phyloP scores from a whole-genome alignment of 2,113 vertebrate genomes.

The Bambusicola thoracicus region DNA sequence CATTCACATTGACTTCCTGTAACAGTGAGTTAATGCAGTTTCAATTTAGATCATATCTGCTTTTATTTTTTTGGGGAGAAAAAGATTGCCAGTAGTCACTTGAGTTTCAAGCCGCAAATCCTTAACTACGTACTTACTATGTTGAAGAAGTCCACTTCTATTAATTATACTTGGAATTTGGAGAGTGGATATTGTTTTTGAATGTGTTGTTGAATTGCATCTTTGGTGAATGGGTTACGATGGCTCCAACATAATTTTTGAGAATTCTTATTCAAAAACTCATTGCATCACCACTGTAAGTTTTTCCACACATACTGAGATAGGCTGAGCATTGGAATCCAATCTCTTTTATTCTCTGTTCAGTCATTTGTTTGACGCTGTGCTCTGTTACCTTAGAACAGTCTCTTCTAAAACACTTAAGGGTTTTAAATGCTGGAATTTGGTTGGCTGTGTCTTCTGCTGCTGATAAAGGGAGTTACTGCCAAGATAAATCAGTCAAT shows the following conservation, averaged over 20 bases:
- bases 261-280: constrained; percentile 3
- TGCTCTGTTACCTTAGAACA: constrained; percentile 5
- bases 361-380: constrained; percentile 12
- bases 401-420: constrained; percentile 4
- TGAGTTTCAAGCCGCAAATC: background rate
- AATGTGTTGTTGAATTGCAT: background rate
- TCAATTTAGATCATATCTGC: background rate
- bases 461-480: background rate
- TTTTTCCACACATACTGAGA: background rate
- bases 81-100: background rate
- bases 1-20: background rate
- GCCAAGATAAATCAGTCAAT: constrained; percentile 37
- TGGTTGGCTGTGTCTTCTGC: background rate
- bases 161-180: background rate
- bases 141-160: background rate
- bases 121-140: background rate
- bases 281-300: background rate
- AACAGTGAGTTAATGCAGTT: background rate
- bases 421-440: background rate
- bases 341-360: background rate
- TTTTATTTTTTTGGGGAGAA: background rate
- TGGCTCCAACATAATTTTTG: background rate
- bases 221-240: background rate
- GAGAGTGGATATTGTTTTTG: background rate
- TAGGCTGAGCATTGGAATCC: background rate